A percentile compares a stretch with the other conserved stretches of the same genome.
Conservation (phyloP, 2,113 vertebrate genomes). For the Hyaena hyaena region DNA sequence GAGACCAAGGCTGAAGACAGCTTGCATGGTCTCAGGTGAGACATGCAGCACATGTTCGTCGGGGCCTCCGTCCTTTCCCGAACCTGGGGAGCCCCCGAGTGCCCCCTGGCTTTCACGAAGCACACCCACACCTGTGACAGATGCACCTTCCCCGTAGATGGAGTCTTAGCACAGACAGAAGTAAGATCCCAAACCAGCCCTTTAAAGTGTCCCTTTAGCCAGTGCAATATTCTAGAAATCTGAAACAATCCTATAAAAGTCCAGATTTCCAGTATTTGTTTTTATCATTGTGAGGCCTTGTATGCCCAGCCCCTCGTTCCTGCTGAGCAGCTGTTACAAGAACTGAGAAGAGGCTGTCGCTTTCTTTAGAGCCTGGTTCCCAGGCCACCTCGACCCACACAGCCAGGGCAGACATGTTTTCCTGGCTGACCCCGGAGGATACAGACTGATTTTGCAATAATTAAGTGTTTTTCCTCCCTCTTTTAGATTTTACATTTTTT, state of each 20-base stretch:
- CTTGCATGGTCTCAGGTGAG: not conserved
- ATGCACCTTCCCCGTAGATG: not conserved
- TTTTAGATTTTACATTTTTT: no score
- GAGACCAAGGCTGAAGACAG: not conserved
- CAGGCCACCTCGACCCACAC: not conserved
- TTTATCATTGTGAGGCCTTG: not conserved
- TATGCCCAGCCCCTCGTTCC: not conserved
- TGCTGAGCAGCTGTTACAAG: accelerated
- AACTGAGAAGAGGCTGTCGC: not conserved
- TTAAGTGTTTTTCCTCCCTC: not conserved
- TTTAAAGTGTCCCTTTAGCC: not conserved
- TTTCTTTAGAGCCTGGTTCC: not conserved
- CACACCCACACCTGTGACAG: not conserved
- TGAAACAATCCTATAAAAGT: not conserved
- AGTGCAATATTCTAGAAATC: not conserved
- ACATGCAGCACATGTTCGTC: no score
- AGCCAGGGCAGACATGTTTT: accelerated
- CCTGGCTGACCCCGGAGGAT: not conserved
- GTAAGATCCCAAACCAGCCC: not conserved
- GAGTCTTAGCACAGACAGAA: not conserved
- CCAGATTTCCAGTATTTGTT: not conserved
- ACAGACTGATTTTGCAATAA: not conserved
- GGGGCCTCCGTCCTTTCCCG: no score
- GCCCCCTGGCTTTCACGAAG: not conserved
- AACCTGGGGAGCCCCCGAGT: not conserved